These are phyloP conservation scores for Drosophila mauritiana DNA, from an alignment of 1,140 invertebrate genomes.

Conservation along the genomic window DNA sequence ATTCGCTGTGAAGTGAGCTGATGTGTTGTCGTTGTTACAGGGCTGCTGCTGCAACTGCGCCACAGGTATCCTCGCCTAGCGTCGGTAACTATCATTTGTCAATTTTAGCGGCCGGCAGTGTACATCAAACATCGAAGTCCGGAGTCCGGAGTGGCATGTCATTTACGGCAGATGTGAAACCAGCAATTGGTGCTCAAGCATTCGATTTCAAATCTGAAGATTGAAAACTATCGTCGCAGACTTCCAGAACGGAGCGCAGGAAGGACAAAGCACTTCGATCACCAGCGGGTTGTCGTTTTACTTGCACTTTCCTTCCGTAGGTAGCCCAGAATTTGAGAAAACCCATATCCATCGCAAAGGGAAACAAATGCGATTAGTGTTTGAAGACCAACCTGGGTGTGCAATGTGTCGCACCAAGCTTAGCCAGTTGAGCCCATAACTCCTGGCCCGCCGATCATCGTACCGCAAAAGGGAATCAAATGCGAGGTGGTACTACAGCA, in stretches of 20 bases:
- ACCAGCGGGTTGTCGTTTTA: slow-evolving; percentile 53
- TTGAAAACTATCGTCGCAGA: slow-evolving; percentile 15
- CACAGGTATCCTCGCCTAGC: slow-evolving; percentile 48
- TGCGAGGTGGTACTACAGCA: slow-evolving; percentile 79
- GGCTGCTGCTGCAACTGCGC: slow-evolving; percentile 78
- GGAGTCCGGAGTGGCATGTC: slow-evolving; percentile 44
- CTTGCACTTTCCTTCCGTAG: slow-evolving; percentile 47
- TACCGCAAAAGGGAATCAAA: slow-evolving; percentile 77
- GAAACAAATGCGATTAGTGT: slow-evolving; percentile 83
- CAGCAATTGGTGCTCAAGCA: slow-evolving; percentile 74
- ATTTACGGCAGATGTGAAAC: slow-evolving; percentile 75
- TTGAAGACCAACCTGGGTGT: slow-evolving; percentile 65
- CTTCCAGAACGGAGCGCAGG: slow-evolving; percentile 6
- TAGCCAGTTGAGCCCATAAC: slow-evolving; percentile 75
- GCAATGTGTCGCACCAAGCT: slow-evolving; percentile 52
- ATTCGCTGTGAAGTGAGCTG: slow-evolving; percentile 70
- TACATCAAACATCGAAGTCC: slow-evolving; percentile 13
- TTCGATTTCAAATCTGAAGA: slow-evolving; percentile 41
- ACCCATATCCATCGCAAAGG: slow-evolving; percentile 74
- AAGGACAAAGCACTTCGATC: slow-evolving; percentile 14
- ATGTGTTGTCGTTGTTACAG: slow-evolving; percentile 80
- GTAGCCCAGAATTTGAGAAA: slow-evolving; percentile 47
- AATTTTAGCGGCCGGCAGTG: slow-evolving; percentile 39
- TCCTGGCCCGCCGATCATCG: slow-evolving; percentile 76
- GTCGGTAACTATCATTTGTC: slow-evolving; percentile 34